Base-by-base conservation (phyloP, 2,888 invertebrate genomes). In the Parapristionchus giblindavisi region DNA sequence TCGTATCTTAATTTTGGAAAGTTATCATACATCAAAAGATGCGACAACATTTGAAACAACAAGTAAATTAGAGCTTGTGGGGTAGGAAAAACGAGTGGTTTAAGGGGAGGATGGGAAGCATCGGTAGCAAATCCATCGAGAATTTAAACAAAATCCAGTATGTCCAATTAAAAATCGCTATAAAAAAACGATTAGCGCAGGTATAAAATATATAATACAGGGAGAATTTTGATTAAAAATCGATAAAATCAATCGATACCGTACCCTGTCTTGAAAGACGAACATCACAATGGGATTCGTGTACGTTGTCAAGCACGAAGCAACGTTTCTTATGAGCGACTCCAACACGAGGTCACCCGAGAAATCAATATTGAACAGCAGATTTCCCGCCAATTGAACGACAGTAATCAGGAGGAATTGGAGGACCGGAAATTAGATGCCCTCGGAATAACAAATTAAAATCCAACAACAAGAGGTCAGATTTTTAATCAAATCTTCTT, bases 231-330 rank as follows among this genome's bases (percentile, higher is more conserved):
- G 8, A 14, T 11, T 8, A 8, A 17, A 14, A 43, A 8, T 11
- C 43, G 17, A 43, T 43, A 17, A 14, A 43, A 14, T 11, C 11
- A 43, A 43, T 43, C 43, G n/a, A n/a, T 43, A 14, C 8, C 43
- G 17, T 11, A 43, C 63, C 29, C 63, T 24, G 21, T 65, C 43
- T n/a, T 65, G 40, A 43, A 65, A 65, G 0, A 27, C 36, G n/a
- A 65, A 65, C 63, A 65, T 65, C 5, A 65, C 63, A 0, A 65
- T 43, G 0, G 63, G 63, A 43, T 65, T 65, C 27, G 43, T 43
- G 32, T 65, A 65, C 3, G 63, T 65, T 0, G 63, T 65, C 43
- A 32, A 65, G 4, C 43, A 43, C 2, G 63, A 65, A 2, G 63
- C 43, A 24, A 43, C 11, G n/a, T 43, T 11, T 8, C 8, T 43